phyloP scores from a whole-genome alignment of 2,113 vertebrate genomes.

The Dolichotis patagonum region DNA sequence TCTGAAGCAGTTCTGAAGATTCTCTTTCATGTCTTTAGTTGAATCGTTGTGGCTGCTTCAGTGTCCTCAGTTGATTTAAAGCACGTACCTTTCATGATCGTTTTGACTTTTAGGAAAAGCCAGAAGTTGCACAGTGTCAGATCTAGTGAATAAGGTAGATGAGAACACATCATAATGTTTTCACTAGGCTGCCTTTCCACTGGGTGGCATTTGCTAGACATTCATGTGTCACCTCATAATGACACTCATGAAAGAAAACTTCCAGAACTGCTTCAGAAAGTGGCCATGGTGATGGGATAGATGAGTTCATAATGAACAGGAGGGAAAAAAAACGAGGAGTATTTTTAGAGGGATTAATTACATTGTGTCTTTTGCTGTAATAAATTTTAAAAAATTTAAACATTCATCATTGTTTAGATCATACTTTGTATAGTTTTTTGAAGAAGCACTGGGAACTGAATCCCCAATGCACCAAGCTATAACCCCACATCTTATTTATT shows the following conservation, averaged over 20 bases:
- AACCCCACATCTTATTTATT: neutral
- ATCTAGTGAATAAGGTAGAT: neutral
- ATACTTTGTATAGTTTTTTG: neutral
- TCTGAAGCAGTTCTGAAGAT: neutral
- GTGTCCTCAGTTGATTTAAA: neutral
- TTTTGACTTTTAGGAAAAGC: neutral
- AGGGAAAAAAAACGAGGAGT: neutral
- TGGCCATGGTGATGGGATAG: neutral
- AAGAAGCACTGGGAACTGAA: neutral
- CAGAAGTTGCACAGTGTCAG: neutral
- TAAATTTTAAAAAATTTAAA: neutral
- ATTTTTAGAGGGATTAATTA: neutral
- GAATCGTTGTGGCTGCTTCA: neutral
- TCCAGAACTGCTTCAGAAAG: neutral
- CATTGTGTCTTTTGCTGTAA: neutral
- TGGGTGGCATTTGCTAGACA: neutral
- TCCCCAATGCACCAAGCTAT: neutral
- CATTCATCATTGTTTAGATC: neutral
- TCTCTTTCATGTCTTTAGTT: neutral
- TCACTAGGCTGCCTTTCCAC: neutral
- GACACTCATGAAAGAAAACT: neutral
- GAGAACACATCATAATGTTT: neutral
- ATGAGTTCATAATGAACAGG: neutral
- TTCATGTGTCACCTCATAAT: neutral
- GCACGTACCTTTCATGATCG: neutral